Conservation (phyloP, 1,140 invertebrate genomes). For the Drosophila sturtevanti region DNA sequence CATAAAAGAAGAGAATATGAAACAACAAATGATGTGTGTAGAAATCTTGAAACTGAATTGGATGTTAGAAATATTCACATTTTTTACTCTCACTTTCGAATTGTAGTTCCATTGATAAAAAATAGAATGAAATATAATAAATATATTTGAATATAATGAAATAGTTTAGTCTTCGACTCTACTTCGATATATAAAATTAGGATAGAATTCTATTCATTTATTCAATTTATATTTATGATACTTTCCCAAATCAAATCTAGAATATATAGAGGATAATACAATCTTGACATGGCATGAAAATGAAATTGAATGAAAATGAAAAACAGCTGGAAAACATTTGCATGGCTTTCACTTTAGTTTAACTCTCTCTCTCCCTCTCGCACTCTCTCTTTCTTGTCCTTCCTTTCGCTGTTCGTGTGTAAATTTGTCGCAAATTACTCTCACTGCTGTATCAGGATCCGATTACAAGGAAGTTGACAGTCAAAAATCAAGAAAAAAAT, state of each 20-base stretch:
- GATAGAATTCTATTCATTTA: not conserved
- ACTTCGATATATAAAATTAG: too few relatives aligned
- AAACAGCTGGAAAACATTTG: conserved; percentile 72
- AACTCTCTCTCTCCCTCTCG: not conserved
- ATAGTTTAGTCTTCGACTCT: too few relatives aligned
- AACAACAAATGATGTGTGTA: not conserved
- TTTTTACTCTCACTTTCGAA: not conserved
- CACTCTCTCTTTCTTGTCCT: not conserved
- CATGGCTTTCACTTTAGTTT: conserved; percentile 72
- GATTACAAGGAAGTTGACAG: conserved; percentile 52
- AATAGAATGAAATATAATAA: too few relatives aligned
- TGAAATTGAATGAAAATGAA: conserved; percentile 23
- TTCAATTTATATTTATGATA: not conserved
- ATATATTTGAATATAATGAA: too few relatives aligned
- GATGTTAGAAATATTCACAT: too few relatives aligned
- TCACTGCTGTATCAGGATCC: conserved; percentile 52
- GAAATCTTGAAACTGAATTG: not conserved
- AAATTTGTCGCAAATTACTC: conserved; percentile 81
- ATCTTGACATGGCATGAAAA: conserved; percentile 13
- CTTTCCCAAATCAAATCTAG: not conserved
- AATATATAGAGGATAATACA: not conserved
- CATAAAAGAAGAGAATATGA: too few relatives aligned
- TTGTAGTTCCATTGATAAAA: not conserved
- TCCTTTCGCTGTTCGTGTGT: conserved; percentile 16
- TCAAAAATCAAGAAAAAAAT: conserved; percentile 38